Conservation (phyloP, 1,140 invertebrate genomes). For the Holotrichia oblita region DNA sequence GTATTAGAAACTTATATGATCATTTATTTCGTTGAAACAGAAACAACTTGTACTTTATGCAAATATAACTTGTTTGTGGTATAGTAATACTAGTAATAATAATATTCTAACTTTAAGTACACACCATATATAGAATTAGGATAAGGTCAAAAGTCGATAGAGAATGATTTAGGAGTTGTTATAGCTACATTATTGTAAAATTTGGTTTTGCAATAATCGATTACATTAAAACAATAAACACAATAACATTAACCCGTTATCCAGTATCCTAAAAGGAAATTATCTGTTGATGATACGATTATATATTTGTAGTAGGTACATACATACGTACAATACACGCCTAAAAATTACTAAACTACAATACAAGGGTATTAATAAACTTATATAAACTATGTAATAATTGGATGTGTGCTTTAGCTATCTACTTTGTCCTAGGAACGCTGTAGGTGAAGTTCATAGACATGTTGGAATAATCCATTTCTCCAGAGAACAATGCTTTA, state of each 20-base stretch:
- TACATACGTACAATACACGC: neutral
- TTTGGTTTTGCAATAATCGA: too few species aligned
- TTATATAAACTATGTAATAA: conserved; percentile 36
- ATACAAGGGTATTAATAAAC: conserved; percentile 25
- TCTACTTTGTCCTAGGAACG: conserved; percentile 38
- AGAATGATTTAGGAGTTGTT: too few species aligned
- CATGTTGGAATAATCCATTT: conserved; percentile 55
- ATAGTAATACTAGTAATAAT: too few species aligned
- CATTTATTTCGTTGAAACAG: too few species aligned
- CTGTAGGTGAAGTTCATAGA: conserved; percentile 33
- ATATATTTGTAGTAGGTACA: neutral
- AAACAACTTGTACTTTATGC: too few species aligned
- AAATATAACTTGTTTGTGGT: too few species aligned
- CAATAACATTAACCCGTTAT: neutral
- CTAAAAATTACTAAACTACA: conserved; percentile 24
- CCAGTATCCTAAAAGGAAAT: neutral
- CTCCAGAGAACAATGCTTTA: conserved; percentile 61
- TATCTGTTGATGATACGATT: neutral
- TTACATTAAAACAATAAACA: too few species aligned
- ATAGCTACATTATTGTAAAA: too few species aligned
- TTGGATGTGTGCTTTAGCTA: conserved; percentile 35
- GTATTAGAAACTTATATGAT: too few species aligned
- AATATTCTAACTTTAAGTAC: too few species aligned
- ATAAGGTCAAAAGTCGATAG: too few species aligned
- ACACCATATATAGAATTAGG: too few species aligned